Conservation (phyloP, 2,797 vertebrate species). For the Knipowitschia caucasica region DNA sequence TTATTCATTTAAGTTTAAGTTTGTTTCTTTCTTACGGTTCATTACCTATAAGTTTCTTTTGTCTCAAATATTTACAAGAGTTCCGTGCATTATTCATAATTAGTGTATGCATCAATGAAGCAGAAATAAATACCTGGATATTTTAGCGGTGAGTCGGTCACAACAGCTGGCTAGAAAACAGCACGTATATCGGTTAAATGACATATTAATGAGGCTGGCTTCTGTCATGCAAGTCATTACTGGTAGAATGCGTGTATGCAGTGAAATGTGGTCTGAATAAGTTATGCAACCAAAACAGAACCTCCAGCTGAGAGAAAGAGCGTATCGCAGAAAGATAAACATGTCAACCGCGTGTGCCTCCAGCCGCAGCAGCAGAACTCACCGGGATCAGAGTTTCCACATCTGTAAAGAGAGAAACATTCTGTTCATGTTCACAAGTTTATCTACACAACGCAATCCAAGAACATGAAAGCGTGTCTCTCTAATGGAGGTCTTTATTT, state of each 20-base stretch:
- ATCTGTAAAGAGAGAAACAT: constrained; percentile 59
- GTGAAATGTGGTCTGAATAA: constrained; percentile 52
- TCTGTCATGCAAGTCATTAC: constrained; percentile 17
- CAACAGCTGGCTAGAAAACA: constrained; percentile 67
- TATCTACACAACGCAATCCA: constrained; percentile 16
- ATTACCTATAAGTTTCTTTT: too few species aligned
- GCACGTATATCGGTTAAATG: constrained; percentile 27
- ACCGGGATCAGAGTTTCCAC: constrained; percentile 65
- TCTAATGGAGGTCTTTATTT: constrained; percentile 45
- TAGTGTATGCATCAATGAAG: constrained; percentile 12
- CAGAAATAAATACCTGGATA: constrained; percentile 67
- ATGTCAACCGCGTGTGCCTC: constrained; percentile 50
- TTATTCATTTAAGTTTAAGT: too few species aligned
- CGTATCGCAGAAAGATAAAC: constrained; percentile 56
- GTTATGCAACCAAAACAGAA: constrained; percentile 53
- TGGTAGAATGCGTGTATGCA: constrained; percentile 34
- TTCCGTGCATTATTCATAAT: constrained; percentile 3
- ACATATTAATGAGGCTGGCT: constrained; percentile 20
- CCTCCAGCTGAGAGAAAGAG: constrained; percentile 49
- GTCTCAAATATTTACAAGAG: background rate
- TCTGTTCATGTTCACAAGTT: constrained; percentile 38
- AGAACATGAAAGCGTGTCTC: constrained; percentile 21
- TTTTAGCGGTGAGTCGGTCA: constrained; percentile 63
- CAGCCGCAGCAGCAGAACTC: constrained; percentile 47
- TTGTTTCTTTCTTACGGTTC: too few species aligned